phyloP scores from a whole-genome alignment of 2,797 vertebrate genomes.

The Eremophila alpestris region DNA sequence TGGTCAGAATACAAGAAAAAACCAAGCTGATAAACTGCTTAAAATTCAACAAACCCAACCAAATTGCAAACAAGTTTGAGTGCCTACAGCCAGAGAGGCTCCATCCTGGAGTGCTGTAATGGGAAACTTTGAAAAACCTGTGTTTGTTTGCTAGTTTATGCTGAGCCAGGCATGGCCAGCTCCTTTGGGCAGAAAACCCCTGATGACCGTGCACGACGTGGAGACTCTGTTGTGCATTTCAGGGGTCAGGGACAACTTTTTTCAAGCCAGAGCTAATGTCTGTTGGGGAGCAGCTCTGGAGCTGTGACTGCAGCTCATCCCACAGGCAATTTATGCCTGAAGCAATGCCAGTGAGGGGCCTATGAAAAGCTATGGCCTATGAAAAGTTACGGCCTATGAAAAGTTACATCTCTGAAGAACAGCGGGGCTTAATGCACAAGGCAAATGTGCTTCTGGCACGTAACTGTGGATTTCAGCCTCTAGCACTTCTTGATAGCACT shows the following conservation, averaged over 20 bases:
- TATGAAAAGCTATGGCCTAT: not conserved
- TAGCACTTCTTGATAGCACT: not conserved
- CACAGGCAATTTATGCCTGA: not conserved
- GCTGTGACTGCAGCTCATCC: not conserved
- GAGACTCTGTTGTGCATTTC: not conserved
- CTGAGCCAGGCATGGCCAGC: not conserved
- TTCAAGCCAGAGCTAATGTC: not conserved
- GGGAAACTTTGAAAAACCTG: not conserved
- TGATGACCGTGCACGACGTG: rapidly evolving
- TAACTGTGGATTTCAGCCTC: not conserved
- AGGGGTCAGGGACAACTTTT: not conserved
- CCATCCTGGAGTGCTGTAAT: not conserved
- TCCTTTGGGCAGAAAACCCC: not conserved
- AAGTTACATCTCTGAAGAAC: not conserved
- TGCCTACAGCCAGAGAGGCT: not conserved
- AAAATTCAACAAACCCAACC: not conserved
- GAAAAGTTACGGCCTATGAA: not conserved
- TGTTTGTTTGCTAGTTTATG: not conserved
- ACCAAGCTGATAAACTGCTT: not conserved
- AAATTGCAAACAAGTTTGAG: not conserved
- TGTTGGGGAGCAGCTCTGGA: not conserved
- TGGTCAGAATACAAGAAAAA: not conserved
- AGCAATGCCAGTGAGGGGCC: not conserved
- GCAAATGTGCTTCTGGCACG: not conserved
- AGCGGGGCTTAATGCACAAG: rapidly evolving